Evolutionary conservation across 2,888 invertebrate species (phyloP).

Genomic region (Xestia ashworthii): DNA sequence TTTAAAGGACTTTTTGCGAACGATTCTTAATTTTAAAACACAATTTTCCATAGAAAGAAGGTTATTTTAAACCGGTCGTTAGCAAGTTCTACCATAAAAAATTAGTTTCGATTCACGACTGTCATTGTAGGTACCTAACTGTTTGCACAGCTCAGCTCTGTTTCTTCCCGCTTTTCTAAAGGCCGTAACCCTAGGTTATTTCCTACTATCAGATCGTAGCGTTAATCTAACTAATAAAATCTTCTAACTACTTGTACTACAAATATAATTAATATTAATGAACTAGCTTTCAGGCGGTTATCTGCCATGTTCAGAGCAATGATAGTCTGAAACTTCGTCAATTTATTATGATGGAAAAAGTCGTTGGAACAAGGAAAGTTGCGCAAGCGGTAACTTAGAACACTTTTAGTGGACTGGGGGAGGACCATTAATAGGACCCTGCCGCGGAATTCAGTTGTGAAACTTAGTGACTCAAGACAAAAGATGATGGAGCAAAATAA

Average conservation of each 20-base stretch:
- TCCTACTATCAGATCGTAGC: conserved; percentile 7
- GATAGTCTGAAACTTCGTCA: conserved; percentile 58
- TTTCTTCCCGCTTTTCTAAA: conserved; percentile 19
- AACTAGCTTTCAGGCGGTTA: conserved; percentile 43
- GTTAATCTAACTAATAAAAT: conserved; percentile 40
- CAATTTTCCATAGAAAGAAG: background rate
- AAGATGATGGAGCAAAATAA: conserved; percentile 14
- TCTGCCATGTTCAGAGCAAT: conserved; percentile 45
- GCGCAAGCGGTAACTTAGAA: conserved; percentile 34
- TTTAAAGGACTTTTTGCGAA: background rate
- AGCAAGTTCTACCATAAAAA: conserved; percentile 27
- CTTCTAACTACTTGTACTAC: conserved; percentile 27
- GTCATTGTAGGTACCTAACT: background rate
- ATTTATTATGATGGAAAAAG: conserved; percentile 67
- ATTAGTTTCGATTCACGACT: background rate
- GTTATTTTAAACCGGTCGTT: background rate
- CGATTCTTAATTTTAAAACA: background rate
- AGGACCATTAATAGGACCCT: conserved; percentile 32
- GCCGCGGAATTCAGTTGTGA: conserved; percentile 11
- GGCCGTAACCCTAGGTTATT: conserved; percentile 12
- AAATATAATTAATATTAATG: conserved; percentile 57
- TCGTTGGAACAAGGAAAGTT: conserved; percentile 54
- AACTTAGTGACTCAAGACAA: conserved; percentile 24
- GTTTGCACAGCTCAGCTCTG: background rate
- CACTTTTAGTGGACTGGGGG: conserved; percentile 41